Conservation (phyloP, 2,888 invertebrate genomes). For the Scaptodrosophila latifasciaeformis region DNA sequence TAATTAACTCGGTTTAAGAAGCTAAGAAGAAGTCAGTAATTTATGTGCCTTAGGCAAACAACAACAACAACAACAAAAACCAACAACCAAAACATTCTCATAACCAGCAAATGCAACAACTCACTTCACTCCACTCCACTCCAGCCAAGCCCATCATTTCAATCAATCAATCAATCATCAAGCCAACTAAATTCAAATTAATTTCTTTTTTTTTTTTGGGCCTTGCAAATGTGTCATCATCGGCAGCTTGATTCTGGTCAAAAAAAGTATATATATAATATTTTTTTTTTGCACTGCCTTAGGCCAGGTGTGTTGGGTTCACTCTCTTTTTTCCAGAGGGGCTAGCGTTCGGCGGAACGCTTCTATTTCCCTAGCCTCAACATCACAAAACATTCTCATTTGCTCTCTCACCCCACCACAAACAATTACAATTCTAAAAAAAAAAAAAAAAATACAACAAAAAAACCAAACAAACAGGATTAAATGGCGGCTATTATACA, state of each 20-base stretch:
- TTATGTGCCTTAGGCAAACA: constrained; percentile 28
- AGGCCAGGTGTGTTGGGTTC: no score
- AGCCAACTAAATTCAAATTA: no score
- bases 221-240: no score
- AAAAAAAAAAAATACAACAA: constrained; percentile 41
- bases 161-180: no score
- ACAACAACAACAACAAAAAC: constrained; percentile 32
- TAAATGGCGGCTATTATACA: constrained; percentile 84
- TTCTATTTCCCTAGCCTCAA: no score
- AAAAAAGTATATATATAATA: no score
- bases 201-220: no score
- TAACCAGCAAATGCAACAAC: constrained; percentile 10
- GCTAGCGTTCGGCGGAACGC: no score
- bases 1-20: constrained; percentile 15
- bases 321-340: no score
- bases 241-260: no score
- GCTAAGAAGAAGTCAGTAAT: constrained; percentile 70
- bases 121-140: constrained; percentile 12
- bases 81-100: background rate
- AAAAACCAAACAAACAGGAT: constrained; percentile 76
- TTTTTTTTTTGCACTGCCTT: no score
- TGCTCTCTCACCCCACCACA: constrained; percentile 28
- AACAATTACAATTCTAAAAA: constrained; percentile 36
- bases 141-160: no score
- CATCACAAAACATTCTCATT: constrained; percentile 43